Evolutionary conservation across 1,140 invertebrate genomes (phyloP), one percentile per base, ranked within the genome.

Genomic region (Arion vulgaris): DNA sequence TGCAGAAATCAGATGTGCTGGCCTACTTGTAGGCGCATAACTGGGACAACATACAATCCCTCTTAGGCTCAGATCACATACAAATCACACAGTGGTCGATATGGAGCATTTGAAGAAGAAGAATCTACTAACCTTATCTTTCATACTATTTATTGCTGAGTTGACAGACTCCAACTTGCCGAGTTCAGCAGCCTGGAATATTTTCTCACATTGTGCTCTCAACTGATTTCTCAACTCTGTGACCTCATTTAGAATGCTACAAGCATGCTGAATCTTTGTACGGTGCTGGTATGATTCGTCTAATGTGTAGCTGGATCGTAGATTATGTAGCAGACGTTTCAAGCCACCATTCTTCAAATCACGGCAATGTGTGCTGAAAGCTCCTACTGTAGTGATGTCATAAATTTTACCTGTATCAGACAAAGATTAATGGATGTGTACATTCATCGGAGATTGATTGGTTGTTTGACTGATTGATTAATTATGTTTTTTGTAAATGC

Each of bases 301-400:
- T 32, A 87, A 51, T 32, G 86, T 81, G 53, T 88, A 86, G 1
- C 83, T 95, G 80, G 96, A 95, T 88, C 96, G 96, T 75, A 96
- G 93, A 89, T 96, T 95, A 91, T 97, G 94, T 69, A 98, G 94
- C 81, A 97, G 91, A 87, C 96, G 96, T 53, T 96, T 95, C 11
- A 98, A 94, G 28, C 97, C 97, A 0, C 96, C 96, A 89, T 95
- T 95, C 90, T 96, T 96, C 78, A 95, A 95, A 90, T 96, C 95
- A 86, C 96, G 96, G 17, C 96, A 95, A 92, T 97, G 96, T 0
- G 96, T 96, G 9, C 97, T 96, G 89, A 98, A 98, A 0, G 97
- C 97, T 68, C 98, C 98, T 39, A 96, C 96, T 2, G 97, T 98
- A 15, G 98, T 94, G 66, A 96, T 94, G 92, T 98, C 97, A 89